Evolutionary conservation across 2,113 vertebrate species (phyloP).

Genomic region (Pterophyllum scalare): DNA sequence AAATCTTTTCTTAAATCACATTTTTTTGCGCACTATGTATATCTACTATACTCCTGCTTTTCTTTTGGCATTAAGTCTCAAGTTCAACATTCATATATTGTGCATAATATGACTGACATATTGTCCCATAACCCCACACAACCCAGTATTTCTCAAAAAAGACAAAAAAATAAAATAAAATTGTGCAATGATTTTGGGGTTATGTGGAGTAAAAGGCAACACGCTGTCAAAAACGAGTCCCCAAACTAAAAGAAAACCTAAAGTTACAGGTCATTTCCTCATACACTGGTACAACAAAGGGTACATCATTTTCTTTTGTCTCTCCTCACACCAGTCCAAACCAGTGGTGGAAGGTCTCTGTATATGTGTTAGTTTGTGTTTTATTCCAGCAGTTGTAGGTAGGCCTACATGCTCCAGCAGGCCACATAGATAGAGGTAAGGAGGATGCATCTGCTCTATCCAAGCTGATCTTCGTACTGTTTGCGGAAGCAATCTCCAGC

Average conservation of each 20-base stretch:
- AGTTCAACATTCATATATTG: constrained; percentile 80
- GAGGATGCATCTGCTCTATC: constrained; percentile 74
- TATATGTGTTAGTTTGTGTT: constrained; percentile 2
- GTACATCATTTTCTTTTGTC: constrained; percentile 45
- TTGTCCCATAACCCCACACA: constrained; percentile 75
- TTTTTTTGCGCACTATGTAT: constrained; percentile 55
- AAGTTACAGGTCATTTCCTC: constrained; percentile 54
- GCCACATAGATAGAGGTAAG: constrained; percentile 21
- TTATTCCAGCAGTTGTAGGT: constrained; percentile 37
- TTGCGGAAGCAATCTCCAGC: constrained; percentile 99
- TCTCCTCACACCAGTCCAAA: constrained; percentile 32
- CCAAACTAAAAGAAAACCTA: constrained; percentile 46
- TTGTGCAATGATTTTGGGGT: constrained; percentile 82
- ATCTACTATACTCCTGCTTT: constrained; percentile 59
- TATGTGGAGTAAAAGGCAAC: constrained; percentile 81
- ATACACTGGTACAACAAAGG: constrained; percentile 50
- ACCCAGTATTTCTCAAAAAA: constrained; percentile 75
- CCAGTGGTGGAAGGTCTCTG: neutral
- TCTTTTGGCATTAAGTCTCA: constrained; percentile 83
- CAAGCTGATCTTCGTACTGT: constrained; percentile 97
- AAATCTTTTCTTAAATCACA: constrained; percentile 61
- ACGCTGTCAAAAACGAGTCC: constrained; percentile 68
- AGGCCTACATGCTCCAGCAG: constrained; percentile 33
- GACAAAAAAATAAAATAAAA: constrained; percentile 54
- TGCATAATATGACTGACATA: constrained; percentile 79